Percentiles rank a stretch among this genome's conserved stretches.
These are phyloP conservation scores for Tribolium madens DNA, from an alignment of 1,140 invertebrate species.

Conservation along the genomic window DNA sequence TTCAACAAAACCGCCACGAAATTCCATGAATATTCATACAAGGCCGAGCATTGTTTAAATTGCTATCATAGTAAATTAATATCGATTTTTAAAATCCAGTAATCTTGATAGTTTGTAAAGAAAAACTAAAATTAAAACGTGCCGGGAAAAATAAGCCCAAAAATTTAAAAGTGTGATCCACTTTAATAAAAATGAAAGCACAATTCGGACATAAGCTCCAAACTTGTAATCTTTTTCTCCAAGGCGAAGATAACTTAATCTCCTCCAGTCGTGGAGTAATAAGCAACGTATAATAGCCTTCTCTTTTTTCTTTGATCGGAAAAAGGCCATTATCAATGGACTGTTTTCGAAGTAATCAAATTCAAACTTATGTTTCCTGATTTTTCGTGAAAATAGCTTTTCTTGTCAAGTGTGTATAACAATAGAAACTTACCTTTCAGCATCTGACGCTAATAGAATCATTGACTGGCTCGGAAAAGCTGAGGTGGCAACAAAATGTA, in stretches of 20 bases:
- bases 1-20: constrained; percentile 34
- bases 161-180: constrained; percentile 36
- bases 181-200: constrained; percentile 36
- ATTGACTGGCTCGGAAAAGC: constrained; percentile 30
- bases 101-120: constrained; percentile 26
- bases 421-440: constrained; percentile 21
- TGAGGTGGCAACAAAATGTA: constrained; percentile 23
- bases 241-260: constrained; percentile 52
- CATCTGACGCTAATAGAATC: constrained; percentile 20
- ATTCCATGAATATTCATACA: constrained; percentile 40
- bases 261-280: constrained; percentile 53
- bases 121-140: constrained; percentile 19
- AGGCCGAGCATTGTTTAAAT: constrained; percentile 40
- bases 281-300: constrained; percentile 55
- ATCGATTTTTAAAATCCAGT: constrained; percentile 38
- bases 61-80: constrained; percentile 42
- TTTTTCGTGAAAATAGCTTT: not conserved
- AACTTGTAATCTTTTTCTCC: constrained; percentile 41
- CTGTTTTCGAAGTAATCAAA: constrained; percentile 49
- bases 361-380: no score
- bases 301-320: constrained; percentile 54
- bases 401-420: not conserved
- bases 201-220: constrained; percentile 31
- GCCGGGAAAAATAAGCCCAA: not conserved
- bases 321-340: constrained; percentile 55